Conservation (phyloP, 2,888 invertebrate genomes). For the Myopa testacea region DNA sequence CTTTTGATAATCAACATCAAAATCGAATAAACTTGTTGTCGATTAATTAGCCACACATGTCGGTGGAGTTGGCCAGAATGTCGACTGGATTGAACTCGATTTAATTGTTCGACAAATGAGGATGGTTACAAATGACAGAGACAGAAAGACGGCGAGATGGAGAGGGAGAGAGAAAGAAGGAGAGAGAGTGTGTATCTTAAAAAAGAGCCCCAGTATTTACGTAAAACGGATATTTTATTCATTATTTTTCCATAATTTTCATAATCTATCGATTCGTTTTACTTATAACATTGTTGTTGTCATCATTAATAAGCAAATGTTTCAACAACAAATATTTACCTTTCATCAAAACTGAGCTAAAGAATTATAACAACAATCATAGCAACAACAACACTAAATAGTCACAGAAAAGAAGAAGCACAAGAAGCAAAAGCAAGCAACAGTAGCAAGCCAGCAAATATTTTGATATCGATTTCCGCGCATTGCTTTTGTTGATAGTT, state of each 20-base stretch:
- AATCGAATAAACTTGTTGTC: slow-evolving; percentile 59
- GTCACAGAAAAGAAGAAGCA: slow-evolving; percentile 44
- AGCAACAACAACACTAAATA: slow-evolving; percentile 45
- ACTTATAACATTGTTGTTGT: too few species aligned
- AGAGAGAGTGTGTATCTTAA: not conserved
- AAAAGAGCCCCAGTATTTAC: too few species aligned
- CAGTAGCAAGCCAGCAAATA: slow-evolving; percentile 23
- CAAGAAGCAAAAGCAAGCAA: slow-evolving; percentile 38
- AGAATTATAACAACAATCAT: slow-evolving; percentile 30
- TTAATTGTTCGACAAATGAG: slow-evolving; percentile 58
- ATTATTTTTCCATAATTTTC: too few species aligned
- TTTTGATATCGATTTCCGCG: slow-evolving; percentile 32
- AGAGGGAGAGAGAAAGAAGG: not conserved
- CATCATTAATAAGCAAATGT: not conserved
- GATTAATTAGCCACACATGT: slow-evolving; percentile 56
- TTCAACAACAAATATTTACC: not conserved
- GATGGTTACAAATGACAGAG: not conserved
- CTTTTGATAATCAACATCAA: slow-evolving; percentile 60
- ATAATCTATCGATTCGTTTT: too few species aligned
- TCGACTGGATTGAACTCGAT: slow-evolving; percentile 41
- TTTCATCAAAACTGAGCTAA: not conserved
- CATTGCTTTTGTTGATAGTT: slow-evolving; percentile 36
- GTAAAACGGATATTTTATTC: too few species aligned
- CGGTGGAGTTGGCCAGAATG: slow-evolving; percentile 2
- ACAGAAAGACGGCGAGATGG: not conserved